phyloP scores from a whole-genome alignment of 2,797 vertebrate species.

The Knipowitschia caucasica region DNA sequence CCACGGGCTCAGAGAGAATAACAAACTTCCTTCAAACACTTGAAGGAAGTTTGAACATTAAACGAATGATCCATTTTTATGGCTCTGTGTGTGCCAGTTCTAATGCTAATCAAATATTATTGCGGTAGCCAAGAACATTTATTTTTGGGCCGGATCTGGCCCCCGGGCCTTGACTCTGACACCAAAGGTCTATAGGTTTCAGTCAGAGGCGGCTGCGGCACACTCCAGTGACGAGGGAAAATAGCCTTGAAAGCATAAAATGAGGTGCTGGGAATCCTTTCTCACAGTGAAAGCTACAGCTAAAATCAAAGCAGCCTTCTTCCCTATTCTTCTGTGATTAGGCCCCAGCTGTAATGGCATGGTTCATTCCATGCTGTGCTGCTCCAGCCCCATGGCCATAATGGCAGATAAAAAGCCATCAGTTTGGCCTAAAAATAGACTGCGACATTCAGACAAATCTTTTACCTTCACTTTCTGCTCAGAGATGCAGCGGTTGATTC shows the following conservation, averaged over 20 bases:
- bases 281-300: not conserved
- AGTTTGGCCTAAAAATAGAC: slow-evolving; percentile 50
- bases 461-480: not conserved
- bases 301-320: slow-evolving; percentile 2
- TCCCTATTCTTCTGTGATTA: slow-evolving; percentile 16
- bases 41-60: too few species aligned
- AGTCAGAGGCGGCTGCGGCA: not conserved
- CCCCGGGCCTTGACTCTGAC: not conserved
- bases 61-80: too few species aligned
- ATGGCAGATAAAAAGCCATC: slow-evolving; percentile 48
- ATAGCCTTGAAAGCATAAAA: not conserved
- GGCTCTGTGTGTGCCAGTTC: too few species aligned
- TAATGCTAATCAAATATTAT: too few species aligned
- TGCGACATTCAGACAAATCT: slow-evolving; percentile 8
- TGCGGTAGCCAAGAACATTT: too few species aligned
- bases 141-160: too few species aligned
- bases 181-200: not conserved
- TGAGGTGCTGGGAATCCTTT: not conserved
- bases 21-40: too few species aligned
- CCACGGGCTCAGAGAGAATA: too few species aligned
- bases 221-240: not conserved
- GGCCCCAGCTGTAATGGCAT: slow-evolving; percentile 8
- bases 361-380: slow-evolving; percentile 23
- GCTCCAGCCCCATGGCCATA: slow-evolving; percentile 38
- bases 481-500: not conserved